These are phyloP conservation scores for Andrena chrysosceles DNA, from an alignment of 2,888 invertebrate species.

Conservation along the genomic window DNA sequence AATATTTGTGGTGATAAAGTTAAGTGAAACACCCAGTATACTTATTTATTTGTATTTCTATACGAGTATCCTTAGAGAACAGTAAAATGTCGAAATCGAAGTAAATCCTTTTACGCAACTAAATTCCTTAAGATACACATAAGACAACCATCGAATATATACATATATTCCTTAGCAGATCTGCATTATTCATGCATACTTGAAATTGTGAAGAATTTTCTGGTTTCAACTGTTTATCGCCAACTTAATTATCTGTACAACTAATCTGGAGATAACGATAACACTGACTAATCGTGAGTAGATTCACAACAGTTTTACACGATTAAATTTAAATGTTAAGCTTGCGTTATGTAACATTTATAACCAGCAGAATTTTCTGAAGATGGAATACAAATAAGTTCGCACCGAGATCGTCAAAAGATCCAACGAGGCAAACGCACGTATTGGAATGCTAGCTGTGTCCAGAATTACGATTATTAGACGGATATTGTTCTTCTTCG, in stretches of 20 bases:
- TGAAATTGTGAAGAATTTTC: too few relatives aligned
- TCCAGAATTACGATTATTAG: conserved; percentile 2
- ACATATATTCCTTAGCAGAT: too few relatives aligned
- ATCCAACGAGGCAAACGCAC: conserved; percentile 4
- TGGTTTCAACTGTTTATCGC: conserved; percentile 7
- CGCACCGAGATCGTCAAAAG: background rate
- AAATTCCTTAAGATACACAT: too few relatives aligned
- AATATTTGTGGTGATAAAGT: too few relatives aligned
- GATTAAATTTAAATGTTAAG: background rate
- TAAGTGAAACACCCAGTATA: too few relatives aligned
- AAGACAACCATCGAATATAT: too few relatives aligned
- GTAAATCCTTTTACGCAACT: too few relatives aligned
- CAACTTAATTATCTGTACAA: conserved; percentile 18
- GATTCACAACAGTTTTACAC: background rate
- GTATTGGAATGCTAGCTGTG: conserved; percentile 6
- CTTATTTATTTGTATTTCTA: too few relatives aligned
- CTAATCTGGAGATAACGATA: conserved; percentile 45
- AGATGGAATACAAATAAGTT: background rate
- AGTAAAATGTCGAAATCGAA: too few relatives aligned
- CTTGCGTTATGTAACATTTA: conserved; percentile 23
- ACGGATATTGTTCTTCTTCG: conserved; percentile 12
- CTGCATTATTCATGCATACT: too few relatives aligned
- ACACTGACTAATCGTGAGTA: conserved; percentile 39
- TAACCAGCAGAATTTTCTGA: background rate
- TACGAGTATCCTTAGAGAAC: too few relatives aligned